Evolutionary conservation across 2,888 invertebrate genomes (phyloP).

Genomic region (Melanophora roralis): DNA sequence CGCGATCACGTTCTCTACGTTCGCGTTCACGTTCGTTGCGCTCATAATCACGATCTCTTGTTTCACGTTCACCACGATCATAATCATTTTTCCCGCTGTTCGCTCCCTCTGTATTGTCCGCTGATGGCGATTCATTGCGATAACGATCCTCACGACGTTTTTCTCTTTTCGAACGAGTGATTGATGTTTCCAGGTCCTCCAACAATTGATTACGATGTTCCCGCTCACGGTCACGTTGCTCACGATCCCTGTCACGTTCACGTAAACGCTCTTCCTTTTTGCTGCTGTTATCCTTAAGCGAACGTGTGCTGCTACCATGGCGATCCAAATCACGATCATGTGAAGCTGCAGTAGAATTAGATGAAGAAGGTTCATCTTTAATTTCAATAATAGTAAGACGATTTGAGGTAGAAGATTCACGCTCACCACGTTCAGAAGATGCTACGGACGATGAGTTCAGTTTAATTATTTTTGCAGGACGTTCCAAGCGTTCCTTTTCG

Average conservation of each 20-base stretch:
- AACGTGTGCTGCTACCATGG: constrained; percentile 68
- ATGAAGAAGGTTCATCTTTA: constrained; percentile 46
- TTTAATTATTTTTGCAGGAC: constrained; percentile 65
- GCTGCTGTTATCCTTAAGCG: constrained; percentile 67
- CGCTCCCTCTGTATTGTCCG: constrained; percentile 64
- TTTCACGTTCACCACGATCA: constrained; percentile 53
- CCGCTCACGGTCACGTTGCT: constrained; percentile 66
- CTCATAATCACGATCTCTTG: constrained; percentile 65
- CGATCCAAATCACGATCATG: constrained; percentile 67
- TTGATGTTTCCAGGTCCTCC: constrained; percentile 47
- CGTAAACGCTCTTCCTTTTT: constrained; percentile 72
- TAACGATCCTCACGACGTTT: constrained; percentile 73
- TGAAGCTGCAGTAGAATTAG: constrained; percentile 30
- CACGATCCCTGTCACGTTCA: constrained; percentile 69
- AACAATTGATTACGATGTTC: constrained; percentile 59
- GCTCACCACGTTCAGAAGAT: constrained; percentile 46
- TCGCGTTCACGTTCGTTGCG: constrained; percentile 74
- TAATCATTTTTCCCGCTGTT: constrained; percentile 76
- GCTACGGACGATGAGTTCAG: constrained; percentile 46
- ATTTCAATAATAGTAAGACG: constrained; percentile 52
- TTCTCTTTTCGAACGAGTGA: constrained; percentile 70
- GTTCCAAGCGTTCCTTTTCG: constrained; percentile 63
- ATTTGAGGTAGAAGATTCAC: constrained; percentile 60
- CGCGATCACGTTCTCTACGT: constrained; percentile 80
- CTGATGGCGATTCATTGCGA: constrained; percentile 67